Percentiles rank a stretch among this genome's conserved stretches.
Conservation (phyloP, 1,140 invertebrate genomes). For the Drosophila lacteicornis region DNA sequence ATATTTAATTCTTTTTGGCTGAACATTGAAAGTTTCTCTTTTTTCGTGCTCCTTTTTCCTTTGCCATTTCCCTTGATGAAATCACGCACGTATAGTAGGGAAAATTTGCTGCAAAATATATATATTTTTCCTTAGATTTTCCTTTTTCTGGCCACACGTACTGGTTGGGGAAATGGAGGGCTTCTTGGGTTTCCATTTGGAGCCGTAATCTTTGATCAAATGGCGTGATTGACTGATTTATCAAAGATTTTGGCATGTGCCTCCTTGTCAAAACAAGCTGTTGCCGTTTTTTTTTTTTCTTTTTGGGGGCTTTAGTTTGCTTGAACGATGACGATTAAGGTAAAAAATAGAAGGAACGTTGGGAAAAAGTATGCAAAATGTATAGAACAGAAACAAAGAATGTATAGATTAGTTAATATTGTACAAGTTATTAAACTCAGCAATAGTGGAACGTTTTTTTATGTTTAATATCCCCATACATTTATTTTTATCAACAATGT, state of each 20-base stretch:
- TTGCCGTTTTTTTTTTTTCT: conserved; percentile 12
- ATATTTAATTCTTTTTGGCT: conserved; percentile 4
- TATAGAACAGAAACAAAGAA: not conserved
- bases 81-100: conserved; percentile 19
- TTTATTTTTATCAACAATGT: not conserved
- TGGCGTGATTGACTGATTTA: conserved; percentile 50
- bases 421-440: not conserved
- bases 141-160: conserved; percentile 2
- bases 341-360: not conserved
- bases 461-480: too few species aligned
- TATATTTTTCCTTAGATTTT: conserved; percentile 7
- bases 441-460: not conserved
- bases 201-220: conserved; percentile 29
- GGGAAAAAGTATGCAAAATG: too few species aligned
- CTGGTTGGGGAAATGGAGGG: not conserved
- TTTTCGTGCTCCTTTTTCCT: not conserved
- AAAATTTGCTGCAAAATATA: conserved; percentile 20
- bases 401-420: too few species aligned
- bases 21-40: not conserved
- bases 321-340: not conserved
- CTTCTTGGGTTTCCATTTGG: conserved; percentile 13
- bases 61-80: conserved; percentile 8
- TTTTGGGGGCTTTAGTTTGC: not conserved
- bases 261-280: conserved; percentile 26
- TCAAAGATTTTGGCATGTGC: conserved; percentile 30